Evolutionary conservation across 2,888 invertebrate genomes (phyloP).

Genomic region (Hydroisotoma schaefferi): DNA sequence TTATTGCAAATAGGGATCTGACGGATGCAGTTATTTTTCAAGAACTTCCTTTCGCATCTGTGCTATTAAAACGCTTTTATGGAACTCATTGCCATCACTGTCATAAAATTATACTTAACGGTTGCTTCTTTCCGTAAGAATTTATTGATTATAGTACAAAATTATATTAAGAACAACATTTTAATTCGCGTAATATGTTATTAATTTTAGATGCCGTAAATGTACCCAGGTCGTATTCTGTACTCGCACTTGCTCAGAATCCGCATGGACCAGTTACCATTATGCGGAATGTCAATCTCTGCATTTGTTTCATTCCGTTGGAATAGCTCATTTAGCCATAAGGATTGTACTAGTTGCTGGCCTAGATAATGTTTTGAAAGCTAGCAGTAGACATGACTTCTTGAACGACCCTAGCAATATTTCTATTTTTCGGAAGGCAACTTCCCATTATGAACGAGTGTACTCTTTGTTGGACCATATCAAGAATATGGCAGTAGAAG

Average conservation of each 20-base stretch:
- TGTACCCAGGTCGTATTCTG: slow-evolving; percentile 71
- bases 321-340: slow-evolving; percentile 74
- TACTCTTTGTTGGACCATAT: slow-evolving; percentile 71
- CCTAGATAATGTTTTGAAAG: slow-evolving; percentile 25
- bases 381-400: slow-evolving; percentile 11
- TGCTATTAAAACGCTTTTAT: slow-evolving; percentile 59
- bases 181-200: slow-evolving; percentile 3
- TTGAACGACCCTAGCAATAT: slow-evolving; percentile 17
- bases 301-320: slow-evolving; percentile 65
- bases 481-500: slow-evolving; percentile 62
- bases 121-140: slow-evolving; percentile 41
- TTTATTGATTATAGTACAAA: not conserved
- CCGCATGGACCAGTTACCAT: slow-evolving; percentile 62
- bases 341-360: slow-evolving; percentile 61
- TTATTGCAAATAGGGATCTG: slow-evolving; percentile 61
- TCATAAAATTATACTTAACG: slow-evolving; percentile 57
- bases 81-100: slow-evolving; percentile 70
- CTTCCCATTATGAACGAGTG: slow-evolving; percentile 59
- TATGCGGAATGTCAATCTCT: slow-evolving; percentile 68
- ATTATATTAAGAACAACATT: not conserved
- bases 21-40: slow-evolving; percentile 69
- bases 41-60: slow-evolving; percentile 77
- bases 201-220: slow-evolving; percentile 59
- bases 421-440: slow-evolving; percentile 23
- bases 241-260: slow-evolving; percentile 60